Percentiles rank a stretch among this genome's conserved stretches.
These are phyloP conservation scores for Parus major DNA, from an alignment of 2,113 vertebrate species.

Conservation along the genomic window DNA sequence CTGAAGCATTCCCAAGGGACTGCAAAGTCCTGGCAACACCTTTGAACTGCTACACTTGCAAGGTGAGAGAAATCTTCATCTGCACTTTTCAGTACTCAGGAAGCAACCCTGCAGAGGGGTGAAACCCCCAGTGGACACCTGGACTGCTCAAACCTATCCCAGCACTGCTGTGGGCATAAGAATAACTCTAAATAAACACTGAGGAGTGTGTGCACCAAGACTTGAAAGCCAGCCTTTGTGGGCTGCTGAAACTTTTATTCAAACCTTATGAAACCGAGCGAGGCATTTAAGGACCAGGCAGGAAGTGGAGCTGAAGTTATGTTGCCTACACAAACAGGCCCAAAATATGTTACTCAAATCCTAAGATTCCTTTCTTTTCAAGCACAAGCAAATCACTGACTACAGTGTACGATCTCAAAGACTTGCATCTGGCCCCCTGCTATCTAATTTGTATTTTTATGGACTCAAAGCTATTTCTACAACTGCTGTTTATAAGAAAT, in stretches of 20 bases:
- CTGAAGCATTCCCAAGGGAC: fast-evolving
- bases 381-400: not conserved
- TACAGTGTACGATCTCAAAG: fast-evolving
- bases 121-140: not conserved
- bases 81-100: not conserved
- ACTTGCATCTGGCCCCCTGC: not conserved
- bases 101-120: not conserved
- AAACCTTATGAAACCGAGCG: fast-evolving
- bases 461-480: not conserved
- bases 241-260: not conserved
- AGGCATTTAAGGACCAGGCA: not conserved
- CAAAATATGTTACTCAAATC: not conserved
- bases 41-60: not conserved
- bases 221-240: not conserved
- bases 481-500: not conserved
- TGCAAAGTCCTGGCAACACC: not conserved
- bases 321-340: not conserved
- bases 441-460: not conserved
- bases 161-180: not conserved
- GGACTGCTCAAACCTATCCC: not conserved
- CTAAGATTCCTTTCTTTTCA: not conserved
- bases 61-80: fast-evolving
- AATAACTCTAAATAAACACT: not conserved
- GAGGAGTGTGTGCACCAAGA: fast-evolving
- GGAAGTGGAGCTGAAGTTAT: not conserved